Evolutionary conservation across 2,888 invertebrate genomes (phyloP).

Genomic region (Drosophila putrida): DNA sequence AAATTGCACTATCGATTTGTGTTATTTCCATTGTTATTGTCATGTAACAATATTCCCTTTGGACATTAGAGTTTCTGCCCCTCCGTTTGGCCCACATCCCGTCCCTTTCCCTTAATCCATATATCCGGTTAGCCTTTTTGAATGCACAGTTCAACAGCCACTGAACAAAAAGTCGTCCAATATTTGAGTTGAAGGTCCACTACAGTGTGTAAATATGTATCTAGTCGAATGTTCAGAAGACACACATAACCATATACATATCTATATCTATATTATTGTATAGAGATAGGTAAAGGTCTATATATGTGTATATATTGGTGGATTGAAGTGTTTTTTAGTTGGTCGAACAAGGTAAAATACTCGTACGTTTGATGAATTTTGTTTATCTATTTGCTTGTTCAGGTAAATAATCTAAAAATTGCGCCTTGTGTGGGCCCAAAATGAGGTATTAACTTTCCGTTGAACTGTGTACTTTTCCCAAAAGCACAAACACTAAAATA

Average conservation of each 20-base stretch:
- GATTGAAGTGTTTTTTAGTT: slow-evolving; percentile 48
- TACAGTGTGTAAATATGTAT: slow-evolving; percentile 46
- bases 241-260: not conserved
- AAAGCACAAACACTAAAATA: slow-evolving; percentile 17
- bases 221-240: slow-evolving; percentile 31
- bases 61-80: slow-evolving; percentile 1
- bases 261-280: slow-evolving; percentile 17
- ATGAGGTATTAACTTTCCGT: slow-evolving; percentile 51
- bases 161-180: slow-evolving; percentile 39
- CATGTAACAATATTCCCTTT: slow-evolving; percentile 9
- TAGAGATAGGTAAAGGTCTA: slow-evolving; percentile 12
- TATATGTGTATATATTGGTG: slow-evolving; percentile 6
- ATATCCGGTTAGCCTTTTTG: slow-evolving; percentile 12
- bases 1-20: not conserved
- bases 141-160: slow-evolving; percentile 15
- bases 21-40: slow-evolving; percentile 16
- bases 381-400: slow-evolving; percentile 54
- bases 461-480: slow-evolving; percentile 38
- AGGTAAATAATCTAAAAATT: slow-evolving; percentile 59
- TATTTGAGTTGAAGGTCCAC: slow-evolving; percentile 52
- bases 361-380: slow-evolving; percentile 41
- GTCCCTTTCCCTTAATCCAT: not conserved
- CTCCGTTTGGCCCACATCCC: not conserved
- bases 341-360: slow-evolving; percentile 20
- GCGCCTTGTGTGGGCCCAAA: slow-evolving; percentile 53